Percentiles rank a stretch among this genome's conserved stretches.
These are phyloP conservation scores for Orthosia gothica DNA, from an alignment of 2,888 invertebrate species.

Conservation along the genomic window DNA sequence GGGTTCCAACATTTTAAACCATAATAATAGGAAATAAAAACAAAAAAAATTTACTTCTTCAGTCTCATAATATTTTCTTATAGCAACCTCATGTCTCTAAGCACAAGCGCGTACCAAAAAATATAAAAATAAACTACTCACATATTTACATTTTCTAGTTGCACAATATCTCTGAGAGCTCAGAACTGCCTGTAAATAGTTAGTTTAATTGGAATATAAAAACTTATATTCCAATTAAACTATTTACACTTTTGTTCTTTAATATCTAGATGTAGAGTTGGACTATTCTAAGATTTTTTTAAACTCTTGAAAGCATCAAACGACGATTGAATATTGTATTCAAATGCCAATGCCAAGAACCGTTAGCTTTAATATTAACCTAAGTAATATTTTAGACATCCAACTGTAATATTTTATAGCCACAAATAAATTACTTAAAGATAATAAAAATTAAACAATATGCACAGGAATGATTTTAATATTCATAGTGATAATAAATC, in stretches of 20 bases:
- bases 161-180: neutral
- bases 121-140: neutral
- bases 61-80: neutral
- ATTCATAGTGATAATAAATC: conserved; percentile 33
- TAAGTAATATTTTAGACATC: neutral
- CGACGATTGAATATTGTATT: neutral
- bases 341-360: neutral
- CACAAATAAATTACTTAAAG: conserved; percentile 9
- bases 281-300: neutral
- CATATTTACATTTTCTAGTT: neutral
- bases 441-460: conserved; percentile 22
- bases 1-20: neutral
- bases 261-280: too few species aligned
- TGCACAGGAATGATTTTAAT: conserved; percentile 19
- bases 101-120: conserved; percentile 5
- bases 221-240: too few species aligned
- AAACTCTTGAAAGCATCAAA: neutral
- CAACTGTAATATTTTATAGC: neutral
- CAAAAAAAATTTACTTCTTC: neutral
- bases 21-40: neutral
- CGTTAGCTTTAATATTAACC: neutral
- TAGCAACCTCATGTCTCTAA: neutral
- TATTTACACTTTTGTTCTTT: too few species aligned
- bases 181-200: too few species aligned
- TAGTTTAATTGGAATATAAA: too few species aligned